Conservation (phyloP, 2,113 vertebrate species). For the Cygnus buccinator region DNA sequence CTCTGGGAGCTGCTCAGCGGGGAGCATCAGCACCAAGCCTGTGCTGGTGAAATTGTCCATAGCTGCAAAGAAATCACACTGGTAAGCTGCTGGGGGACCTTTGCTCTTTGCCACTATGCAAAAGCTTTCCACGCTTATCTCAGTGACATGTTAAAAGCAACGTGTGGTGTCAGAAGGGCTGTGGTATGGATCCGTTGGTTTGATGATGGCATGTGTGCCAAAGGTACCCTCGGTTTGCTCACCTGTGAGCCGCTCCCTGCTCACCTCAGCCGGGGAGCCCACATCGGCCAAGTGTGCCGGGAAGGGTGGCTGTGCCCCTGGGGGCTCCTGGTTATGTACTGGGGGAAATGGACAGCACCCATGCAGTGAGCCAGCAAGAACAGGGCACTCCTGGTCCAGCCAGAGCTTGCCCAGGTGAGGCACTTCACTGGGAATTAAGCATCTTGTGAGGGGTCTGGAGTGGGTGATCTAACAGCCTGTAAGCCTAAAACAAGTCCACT, state of each 20-base stretch:
- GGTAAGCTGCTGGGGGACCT: fast-evolving
- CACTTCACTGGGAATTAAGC: neutral
- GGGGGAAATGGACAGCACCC: neutral
- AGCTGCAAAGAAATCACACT: neutral
- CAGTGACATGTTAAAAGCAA: neutral
- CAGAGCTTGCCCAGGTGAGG: neutral
- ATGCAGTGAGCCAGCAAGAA: neutral
- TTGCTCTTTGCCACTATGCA: fast-evolving
- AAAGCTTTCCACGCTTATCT: fast-evolving
- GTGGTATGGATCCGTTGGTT: neutral
- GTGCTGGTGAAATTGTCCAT: neutral
- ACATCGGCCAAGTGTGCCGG: neutral
- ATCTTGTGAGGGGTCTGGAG: fast-evolving
- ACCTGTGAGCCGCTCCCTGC: neutral
- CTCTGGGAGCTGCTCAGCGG: fast-evolving
- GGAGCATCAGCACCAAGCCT: fast-evolving
- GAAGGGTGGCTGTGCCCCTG: fast-evolving
- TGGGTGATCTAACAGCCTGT: neutral
- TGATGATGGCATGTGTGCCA: neutral
- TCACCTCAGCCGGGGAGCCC: neutral
- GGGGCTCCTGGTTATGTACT: neutral
- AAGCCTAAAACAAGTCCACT: neutral
- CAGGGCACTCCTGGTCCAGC: neutral
- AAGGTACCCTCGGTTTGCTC: neutral
- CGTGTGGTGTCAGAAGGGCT: neutral